Evolutionary conservation across 2,113 vertebrate species (phyloP).

Genomic region (Sinocyclocheilus anshuiensis): DNA sequence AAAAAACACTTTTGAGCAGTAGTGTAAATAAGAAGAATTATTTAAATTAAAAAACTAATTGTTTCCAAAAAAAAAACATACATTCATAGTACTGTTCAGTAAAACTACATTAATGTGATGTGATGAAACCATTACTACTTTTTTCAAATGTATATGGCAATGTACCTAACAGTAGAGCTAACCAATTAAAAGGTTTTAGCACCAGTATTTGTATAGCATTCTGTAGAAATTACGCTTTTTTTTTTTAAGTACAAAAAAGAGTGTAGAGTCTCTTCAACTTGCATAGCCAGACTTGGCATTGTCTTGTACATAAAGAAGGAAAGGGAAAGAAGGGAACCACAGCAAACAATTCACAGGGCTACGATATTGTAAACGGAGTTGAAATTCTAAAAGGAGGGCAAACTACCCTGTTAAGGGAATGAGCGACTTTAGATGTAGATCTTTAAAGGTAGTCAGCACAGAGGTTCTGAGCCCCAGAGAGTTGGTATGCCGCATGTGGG

Average conservation of each 20-base stretch:
- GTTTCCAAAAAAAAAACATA: too few relatives aligned
- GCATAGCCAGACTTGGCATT: not conserved
- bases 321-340: not conserved
- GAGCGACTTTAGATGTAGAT: conserved; percentile 11
- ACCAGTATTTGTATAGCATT: not conserved
- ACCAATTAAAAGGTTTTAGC: not conserved
- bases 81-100: too few relatives aligned
- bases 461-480: conserved; percentile 5
- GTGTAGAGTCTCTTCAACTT: not conserved
- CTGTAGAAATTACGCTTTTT: too few relatives aligned
- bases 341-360: not conserved
- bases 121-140: not conserved
- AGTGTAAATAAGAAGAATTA: not conserved
- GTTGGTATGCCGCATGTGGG: conserved; percentile 30
- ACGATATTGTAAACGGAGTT: not conserved
- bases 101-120: too few relatives aligned
- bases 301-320: not conserved
- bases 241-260: not conserved
- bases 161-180: not conserved
- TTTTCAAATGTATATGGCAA: not conserved
- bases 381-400: conserved; percentile 3
- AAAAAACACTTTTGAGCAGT: not conserved
- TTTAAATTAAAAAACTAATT: not conserved
- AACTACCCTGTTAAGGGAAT: conserved; percentile 8
- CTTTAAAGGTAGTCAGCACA: conserved; percentile 1